Evolutionary conservation across 1,140 invertebrate genomes (phyloP).

Genomic region (Planococcus citri): DNA sequence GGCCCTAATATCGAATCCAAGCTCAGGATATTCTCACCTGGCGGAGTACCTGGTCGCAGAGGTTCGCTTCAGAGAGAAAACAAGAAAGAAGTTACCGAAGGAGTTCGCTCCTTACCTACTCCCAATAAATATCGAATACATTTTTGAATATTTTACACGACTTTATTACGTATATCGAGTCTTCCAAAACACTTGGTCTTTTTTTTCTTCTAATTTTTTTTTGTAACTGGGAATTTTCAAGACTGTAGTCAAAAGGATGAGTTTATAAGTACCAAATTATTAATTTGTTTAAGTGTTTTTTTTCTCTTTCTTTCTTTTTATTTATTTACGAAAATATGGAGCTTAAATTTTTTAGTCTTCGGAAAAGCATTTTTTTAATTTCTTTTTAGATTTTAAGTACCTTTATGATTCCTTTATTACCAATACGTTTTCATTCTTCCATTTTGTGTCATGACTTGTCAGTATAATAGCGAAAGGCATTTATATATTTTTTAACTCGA

Average conservation of each 20-base stretch:
- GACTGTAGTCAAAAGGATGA: background rate
- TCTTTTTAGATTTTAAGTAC: background rate
- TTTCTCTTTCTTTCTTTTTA: background rate
- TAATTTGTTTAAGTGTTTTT: background rate
- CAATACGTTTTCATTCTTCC: background rate
- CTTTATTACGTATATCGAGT: background rate
- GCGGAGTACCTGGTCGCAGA: slow-evolving; percentile 24
- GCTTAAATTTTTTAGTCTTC: background rate
- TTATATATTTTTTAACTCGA: background rate
- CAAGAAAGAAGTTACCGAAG: slow-evolving; percentile 23
- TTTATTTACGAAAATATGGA: background rate
- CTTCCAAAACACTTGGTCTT: background rate
- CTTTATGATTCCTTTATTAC: background rate
- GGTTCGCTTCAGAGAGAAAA: slow-evolving; percentile 29
- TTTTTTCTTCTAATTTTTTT: background rate
- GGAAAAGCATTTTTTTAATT: background rate
- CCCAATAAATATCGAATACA: slow-evolving; percentile 32
- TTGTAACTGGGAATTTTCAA: background rate
- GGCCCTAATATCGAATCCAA: slow-evolving; percentile 28
- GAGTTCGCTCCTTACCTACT: slow-evolving; percentile 29
- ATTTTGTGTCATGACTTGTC: background rate
- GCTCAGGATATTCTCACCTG: slow-evolving; percentile 25
- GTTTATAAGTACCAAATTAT: background rate
- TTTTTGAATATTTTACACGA: slow-evolving; percentile 26
- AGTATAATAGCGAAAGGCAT: background rate